A percentile compares a stretch with the other conserved stretches of the same genome.
Evolutionary conservation across 53 echinoderm and acorn worm genomes (phyloP).

Genomic region (Patiria pectinifera): DNA sequence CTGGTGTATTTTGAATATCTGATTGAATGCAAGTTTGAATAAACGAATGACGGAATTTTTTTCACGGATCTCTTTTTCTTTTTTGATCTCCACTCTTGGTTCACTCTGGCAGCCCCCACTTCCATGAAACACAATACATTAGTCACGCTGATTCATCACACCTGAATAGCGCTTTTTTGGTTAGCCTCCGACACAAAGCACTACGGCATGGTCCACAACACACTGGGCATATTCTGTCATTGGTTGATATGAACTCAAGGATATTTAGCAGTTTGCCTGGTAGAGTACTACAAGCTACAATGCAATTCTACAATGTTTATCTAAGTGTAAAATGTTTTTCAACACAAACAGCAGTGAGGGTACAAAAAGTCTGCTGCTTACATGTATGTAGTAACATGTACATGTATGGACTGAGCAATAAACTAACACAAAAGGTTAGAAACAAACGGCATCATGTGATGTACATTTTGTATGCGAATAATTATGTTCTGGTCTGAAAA

Average conservation of each 20-base stretch:
- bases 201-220: background rate
- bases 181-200: background rate
- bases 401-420: background rate
- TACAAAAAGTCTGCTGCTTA: no score
- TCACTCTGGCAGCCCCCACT: background rate
- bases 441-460: no score
- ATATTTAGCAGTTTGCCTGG: background rate
- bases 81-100: no score
- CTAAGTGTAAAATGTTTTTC: background rate
- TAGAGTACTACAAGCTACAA: background rate
- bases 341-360: background rate
- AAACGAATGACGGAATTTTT: no score
- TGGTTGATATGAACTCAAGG: background rate
- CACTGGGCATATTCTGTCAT: background rate
- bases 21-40: no score
- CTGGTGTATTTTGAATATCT: no score
- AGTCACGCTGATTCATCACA: slow-evolving; percentile 15
- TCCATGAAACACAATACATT: background rate
- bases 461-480: no score
- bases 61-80: no score
- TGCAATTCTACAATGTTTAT: background rate
- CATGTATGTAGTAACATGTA: background rate
- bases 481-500: no score
- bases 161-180: background rate
- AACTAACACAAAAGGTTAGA: no score